These are phyloP conservation scores for Gallinago stenura DNA, from an alignment of 2,797 vertebrate species.

Conservation along the genomic window DNA sequence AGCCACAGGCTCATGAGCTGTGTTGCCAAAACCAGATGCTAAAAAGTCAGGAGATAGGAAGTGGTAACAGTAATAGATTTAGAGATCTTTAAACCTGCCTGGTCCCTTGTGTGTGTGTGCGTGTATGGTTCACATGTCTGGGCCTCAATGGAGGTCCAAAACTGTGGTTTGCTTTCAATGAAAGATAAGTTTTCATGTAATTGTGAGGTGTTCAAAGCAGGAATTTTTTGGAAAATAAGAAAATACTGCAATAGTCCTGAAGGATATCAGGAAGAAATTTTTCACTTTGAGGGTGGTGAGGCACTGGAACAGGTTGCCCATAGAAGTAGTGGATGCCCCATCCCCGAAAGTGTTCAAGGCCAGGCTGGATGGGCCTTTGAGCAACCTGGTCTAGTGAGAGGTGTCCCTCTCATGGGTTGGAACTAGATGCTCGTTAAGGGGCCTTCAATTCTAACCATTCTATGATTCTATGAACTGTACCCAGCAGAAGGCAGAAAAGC, in stretches of 20 bases:
- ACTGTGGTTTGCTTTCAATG: not conserved
- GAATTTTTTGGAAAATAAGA: not conserved
- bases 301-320: not conserved
- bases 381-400: not conserved
- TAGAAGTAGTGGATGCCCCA: not conserved
- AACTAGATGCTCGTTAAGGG: not conserved
- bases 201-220: not conserved
- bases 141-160: not conserved
- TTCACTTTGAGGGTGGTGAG: not conserved
- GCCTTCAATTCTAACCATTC: not conserved
- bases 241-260: not conserved
- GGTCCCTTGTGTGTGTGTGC: fast-evolving
- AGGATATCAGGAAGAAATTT: not conserved
- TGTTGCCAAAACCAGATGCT: not conserved
- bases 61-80: not conserved
- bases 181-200: not conserved
- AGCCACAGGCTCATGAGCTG: not conserved
- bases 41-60: not conserved
- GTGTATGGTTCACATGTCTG: not conserved
- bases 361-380: not conserved
- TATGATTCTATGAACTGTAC: not conserved
- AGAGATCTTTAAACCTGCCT: not conserved
- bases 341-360: not conserved
- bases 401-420: not conserved
- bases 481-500: not conserved